A percentile compares a stretch with the other conserved stretches of the same genome.
These are phyloP conservation scores for Lacanobia wlatinum DNA, from an alignment of 2,888 invertebrate species.

Conservation along the genomic window DNA sequence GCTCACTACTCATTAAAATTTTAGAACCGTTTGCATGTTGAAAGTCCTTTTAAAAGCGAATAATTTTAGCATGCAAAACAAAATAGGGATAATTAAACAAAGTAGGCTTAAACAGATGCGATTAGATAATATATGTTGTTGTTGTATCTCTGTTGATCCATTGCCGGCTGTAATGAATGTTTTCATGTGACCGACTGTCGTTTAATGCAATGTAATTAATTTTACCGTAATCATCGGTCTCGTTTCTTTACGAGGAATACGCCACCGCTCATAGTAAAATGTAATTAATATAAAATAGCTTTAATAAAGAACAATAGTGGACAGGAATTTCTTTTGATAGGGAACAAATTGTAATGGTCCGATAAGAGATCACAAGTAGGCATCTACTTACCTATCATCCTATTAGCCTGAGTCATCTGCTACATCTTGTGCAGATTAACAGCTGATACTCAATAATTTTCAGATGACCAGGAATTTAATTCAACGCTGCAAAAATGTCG, in stretches of 20 bases:
- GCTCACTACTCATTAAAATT: conserved; percentile 55
- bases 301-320: conserved; percentile 39
- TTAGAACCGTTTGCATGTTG: conserved; percentile 56
- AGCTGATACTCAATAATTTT: conserved; percentile 62
- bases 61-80: conserved; percentile 61
- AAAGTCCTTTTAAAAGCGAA: conserved; percentile 60
- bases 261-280: conserved; percentile 17
- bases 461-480: conserved; percentile 61
- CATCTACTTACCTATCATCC: conserved; percentile 2
- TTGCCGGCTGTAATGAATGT: conserved; percentile 64
- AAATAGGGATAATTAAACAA: conserved; percentile 63
- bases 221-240: conserved; percentile 41
- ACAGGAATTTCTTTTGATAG: conserved; percentile 40
- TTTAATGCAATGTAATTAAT: conserved; percentile 63
- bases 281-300: conserved; percentile 31
- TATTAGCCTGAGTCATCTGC: conserved; percentile 41
- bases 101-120: conserved; percentile 64
- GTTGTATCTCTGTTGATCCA: conserved; percentile 67
- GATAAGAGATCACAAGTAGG: conserved; percentile 45
- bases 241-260: conserved; percentile 46
- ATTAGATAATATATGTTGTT: conserved; percentile 65
- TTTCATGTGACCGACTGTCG: conserved; percentile 58
- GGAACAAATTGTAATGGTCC: conserved; percentile 44
- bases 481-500: conserved; percentile 61
- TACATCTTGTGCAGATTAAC: conserved; percentile 54